Conservation (phyloP, 2,888 invertebrate species). For the Portevinia maculata region DNA sequence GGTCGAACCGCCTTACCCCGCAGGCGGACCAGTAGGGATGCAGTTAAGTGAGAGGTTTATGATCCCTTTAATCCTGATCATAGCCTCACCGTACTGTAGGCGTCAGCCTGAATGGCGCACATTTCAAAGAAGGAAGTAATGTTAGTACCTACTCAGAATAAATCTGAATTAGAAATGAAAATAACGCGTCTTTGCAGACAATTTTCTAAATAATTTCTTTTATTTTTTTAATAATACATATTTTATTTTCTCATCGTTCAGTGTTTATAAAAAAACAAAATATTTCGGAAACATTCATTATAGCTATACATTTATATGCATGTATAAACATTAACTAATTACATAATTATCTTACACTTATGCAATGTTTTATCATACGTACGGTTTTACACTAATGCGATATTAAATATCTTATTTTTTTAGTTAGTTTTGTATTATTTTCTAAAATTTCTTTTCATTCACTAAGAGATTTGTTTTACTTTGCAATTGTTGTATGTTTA, state of each 20-base stretch:
- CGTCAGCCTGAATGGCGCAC: no score
- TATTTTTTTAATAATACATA: conserved; percentile 41
- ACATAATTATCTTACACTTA: conserved; percentile 40
- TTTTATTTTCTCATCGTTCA: conserved; percentile 53
- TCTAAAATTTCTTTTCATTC: conserved; percentile 25
- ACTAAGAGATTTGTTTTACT: conserved; percentile 28
- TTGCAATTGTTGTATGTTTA: conserved; percentile 6
- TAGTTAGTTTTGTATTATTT: conserved; percentile 25
- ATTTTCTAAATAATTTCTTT: conserved; percentile 70
- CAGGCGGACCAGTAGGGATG: no score
- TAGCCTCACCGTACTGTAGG: no score
- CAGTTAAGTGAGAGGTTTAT: no score
- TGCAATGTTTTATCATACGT: conserved; percentile 43
- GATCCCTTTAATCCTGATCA: no score
- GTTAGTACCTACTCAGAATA: no score
- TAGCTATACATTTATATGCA: conserved; percentile 40
- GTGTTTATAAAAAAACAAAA: conserved; percentile 67
- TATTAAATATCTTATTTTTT: conserved; percentile 64
- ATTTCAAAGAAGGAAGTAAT: no score
- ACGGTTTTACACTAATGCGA: conserved; percentile 42
- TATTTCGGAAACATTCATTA: conserved; percentile 63
- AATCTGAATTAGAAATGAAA: conserved; percentile 4
- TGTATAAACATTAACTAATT: conserved; percentile 69
- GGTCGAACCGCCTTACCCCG: no score
- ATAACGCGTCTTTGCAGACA: conserved; percentile 7